These are phyloP conservation scores for Podabrus alpinus DNA, from an alignment of 2,888 invertebrate species.

Conservation along the genomic window DNA sequence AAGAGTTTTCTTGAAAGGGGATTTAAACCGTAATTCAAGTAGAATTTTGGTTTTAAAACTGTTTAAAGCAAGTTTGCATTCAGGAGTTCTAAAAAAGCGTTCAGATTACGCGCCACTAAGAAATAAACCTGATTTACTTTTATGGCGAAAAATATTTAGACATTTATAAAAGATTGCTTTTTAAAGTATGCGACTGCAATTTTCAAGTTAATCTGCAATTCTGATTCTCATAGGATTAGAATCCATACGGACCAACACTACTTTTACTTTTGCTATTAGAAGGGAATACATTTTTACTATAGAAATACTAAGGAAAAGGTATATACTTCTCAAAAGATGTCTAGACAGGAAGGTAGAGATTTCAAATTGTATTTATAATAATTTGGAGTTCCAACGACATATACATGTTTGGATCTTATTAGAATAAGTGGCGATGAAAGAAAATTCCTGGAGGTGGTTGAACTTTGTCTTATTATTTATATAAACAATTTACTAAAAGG, in stretches of 20 bases:
- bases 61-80: slow-evolving; percentile 18
- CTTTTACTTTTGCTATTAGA: not conserved
- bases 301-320: too few species aligned
- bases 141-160: not conserved
- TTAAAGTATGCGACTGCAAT: not conserved
- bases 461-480: too few species aligned
- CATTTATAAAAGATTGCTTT: not conserved
- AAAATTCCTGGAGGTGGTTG: too few species aligned
- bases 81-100: slow-evolving; percentile 10
- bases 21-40: slow-evolving; percentile 24
- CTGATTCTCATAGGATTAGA: not conserved
- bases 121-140: slow-evolving; percentile 1
- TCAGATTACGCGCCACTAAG: slow-evolving; percentile 8
- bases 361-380: not conserved
- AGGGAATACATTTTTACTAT: not conserved
- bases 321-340: not conserved
- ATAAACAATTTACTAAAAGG: too few species aligned
- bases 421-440: too few species aligned
- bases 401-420: too few species aligned
- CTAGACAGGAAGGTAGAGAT: not conserved
- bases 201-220: not conserved
- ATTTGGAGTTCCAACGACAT: too few species aligned
- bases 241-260: not conserved
- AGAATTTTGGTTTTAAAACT: slow-evolving; percentile 22
- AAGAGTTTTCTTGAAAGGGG: slow-evolving; percentile 23